phyloP scores from a whole-genome alignment of 1,140 invertebrate genomes.

The Heterodera carotae region DNA sequence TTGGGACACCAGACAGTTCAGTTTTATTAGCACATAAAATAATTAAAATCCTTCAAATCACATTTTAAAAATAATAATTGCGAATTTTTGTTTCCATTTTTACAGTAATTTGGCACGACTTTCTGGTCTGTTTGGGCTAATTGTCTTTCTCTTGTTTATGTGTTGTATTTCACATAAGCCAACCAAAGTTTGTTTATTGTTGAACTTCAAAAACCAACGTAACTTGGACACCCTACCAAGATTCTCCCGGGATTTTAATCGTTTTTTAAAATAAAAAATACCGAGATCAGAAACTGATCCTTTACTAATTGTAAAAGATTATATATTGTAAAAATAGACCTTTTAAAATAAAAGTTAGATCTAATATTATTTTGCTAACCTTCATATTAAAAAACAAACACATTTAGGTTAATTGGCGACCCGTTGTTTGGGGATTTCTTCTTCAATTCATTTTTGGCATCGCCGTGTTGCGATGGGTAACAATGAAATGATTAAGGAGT shows the following conservation, averaged over 20 bases:
- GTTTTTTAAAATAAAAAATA: not conserved
- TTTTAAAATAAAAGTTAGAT: no score
- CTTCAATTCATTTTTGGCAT: constrained; percentile 84
- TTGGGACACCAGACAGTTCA: constrained; percentile 2
- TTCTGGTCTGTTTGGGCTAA: constrained; percentile 61
- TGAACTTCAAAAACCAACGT: no score
- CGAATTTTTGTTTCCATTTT: not conserved
- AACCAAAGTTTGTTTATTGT: constrained; percentile 33
- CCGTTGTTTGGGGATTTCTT: constrained; percentile 76
- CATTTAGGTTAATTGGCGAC: constrained; percentile 75
- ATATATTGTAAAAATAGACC: no score
- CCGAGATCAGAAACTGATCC: no score
- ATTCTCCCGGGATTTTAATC: no score
- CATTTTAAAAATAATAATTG: constrained; percentile 9
- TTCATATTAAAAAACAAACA: no score
- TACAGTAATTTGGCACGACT: constrained; percentile 70
- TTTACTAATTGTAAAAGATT: no score
- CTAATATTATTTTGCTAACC: not conserved
- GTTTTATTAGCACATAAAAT: no score
- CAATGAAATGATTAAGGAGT: not conserved
- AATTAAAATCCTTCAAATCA: not conserved
- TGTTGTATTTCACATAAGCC: constrained; percentile 62
- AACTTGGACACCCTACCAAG: no score
- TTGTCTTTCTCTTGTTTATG: constrained; percentile 62
- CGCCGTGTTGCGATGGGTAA: constrained; percentile 78